Evolutionary conservation across 2,888 invertebrate species (phyloP).

Genomic region (Agrotis ipsilon): DNA sequence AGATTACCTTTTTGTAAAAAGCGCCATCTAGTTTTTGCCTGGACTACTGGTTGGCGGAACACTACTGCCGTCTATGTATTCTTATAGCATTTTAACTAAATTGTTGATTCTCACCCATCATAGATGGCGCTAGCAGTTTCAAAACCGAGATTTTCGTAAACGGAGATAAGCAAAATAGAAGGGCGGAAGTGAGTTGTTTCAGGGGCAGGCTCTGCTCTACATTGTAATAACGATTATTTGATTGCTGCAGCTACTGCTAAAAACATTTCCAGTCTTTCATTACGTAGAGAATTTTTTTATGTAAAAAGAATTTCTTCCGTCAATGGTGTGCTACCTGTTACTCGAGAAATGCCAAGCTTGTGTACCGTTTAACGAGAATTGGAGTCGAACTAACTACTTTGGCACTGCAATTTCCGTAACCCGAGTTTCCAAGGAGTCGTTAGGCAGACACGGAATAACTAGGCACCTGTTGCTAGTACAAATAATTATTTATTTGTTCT

Average conservation of each 20-base stretch:
- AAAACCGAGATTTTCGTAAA: not conserved
- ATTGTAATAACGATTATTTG: no score
- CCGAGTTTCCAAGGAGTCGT: constrained; percentile 10
- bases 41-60: not conserved
- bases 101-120: not conserved
- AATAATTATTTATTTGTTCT: not conserved
- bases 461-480: not conserved
- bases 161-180: no score
- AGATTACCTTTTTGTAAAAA: not conserved
- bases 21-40: not conserved
- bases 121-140: not conserved
- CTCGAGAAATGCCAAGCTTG: not conserved
- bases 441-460: not conserved
- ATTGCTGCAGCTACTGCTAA: no score
- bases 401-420: constrained; percentile 19
- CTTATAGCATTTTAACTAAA: not conserved
- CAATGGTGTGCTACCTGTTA: not conserved
- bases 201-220: no score
- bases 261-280: not conserved
- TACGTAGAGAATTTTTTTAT: not conserved
- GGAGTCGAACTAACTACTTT: constrained; percentile 5
- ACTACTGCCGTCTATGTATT: not conserved
- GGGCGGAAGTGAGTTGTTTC: no score
- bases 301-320: not conserved
- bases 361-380: not conserved